Conservation (phyloP, 2,113 vertebrate genomes). For the Haliaeetus leucogaster region DNA sequence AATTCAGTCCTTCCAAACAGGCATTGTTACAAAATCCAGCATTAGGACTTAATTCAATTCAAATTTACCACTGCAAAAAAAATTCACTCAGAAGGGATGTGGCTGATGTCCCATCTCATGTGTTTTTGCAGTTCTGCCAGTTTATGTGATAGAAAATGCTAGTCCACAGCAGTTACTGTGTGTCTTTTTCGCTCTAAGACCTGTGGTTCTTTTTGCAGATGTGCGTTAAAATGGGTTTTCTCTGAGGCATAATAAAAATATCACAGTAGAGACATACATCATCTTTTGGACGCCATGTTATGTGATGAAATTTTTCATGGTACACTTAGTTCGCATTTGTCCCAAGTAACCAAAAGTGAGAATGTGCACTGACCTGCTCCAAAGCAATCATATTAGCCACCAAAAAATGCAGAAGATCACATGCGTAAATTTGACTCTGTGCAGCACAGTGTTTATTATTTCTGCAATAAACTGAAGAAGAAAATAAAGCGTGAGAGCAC, state of each 20-base stretch:
- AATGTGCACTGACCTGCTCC: constrained; percentile 60
- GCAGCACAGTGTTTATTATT: constrained; percentile 33
- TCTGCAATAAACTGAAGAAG: neutral
- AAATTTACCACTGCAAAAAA: neutral
- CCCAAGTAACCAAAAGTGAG: constrained; percentile 52
- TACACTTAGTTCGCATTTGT: constrained; percentile 50
- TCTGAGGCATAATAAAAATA: constrained; percentile 54
- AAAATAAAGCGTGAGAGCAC: neutral
- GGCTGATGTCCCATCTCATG: neutral
- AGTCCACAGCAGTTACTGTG: neutral
- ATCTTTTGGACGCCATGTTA: constrained; percentile 33
- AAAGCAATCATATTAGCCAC: constrained; percentile 39
- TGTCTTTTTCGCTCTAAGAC: neutral
- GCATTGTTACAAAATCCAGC: neutral
- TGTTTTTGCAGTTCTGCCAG: neutral
- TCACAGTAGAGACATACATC: constrained; percentile 37
- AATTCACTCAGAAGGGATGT: neutral
- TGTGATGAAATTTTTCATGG: constrained; percentile 46
- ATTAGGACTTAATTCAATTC: neutral
- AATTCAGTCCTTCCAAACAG: neutral
- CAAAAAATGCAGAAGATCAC: constrained; percentile 28
- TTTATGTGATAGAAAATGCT: neutral
- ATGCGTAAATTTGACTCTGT: constrained; percentile 1
- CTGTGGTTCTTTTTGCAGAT: neutral
- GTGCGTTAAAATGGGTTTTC: constrained; percentile 44